Percentiles rank a stretch among this genome's conserved stretches.
Evolutionary conservation across 2,888 invertebrate genomes (phyloP).

Genomic region (Monochamus alternatus): DNA sequence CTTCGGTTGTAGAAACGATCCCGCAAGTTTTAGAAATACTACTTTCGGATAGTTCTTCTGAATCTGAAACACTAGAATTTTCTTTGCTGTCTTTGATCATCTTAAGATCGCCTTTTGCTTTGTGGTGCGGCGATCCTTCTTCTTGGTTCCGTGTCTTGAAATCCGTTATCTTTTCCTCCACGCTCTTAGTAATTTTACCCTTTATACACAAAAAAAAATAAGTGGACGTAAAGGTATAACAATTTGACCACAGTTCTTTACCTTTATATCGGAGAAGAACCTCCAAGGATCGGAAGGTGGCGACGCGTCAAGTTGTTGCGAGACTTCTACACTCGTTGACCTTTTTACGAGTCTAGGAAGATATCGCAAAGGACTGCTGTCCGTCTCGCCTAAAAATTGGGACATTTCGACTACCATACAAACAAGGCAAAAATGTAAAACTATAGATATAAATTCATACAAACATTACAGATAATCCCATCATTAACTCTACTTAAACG

Average conservation of each 20-base stretch:
- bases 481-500: not conserved
- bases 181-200: conserved; percentile 84
- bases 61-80: conserved; percentile 79
- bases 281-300: conserved; percentile 81
- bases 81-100: conserved; percentile 72
- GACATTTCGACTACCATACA: conserved; percentile 1
- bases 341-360: conserved; percentile 76
- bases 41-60: conserved; percentile 73
- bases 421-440: not conserved
- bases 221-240: not conserved
- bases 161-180: conserved; percentile 83
- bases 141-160: conserved; percentile 72
- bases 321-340: conserved; percentile 76
- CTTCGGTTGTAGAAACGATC: conserved; percentile 68
- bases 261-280: conserved; percentile 80
- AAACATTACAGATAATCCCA: not conserved
- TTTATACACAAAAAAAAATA: conserved; percentile 44
- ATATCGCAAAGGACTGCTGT: conserved; percentile 74
- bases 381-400: conserved; percentile 61
- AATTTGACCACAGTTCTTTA: conserved; percentile 44
- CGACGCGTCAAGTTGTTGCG: conserved; percentile 66
- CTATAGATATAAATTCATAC: not conserved
- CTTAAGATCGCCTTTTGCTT: conserved; percentile 64
- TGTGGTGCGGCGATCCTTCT: conserved; percentile 62
- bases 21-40: conserved; percentile 69